Evolutionary conservation across 2,888 invertebrate genomes (phyloP).

Genomic region (Opisthograptis luteolata): DNA sequence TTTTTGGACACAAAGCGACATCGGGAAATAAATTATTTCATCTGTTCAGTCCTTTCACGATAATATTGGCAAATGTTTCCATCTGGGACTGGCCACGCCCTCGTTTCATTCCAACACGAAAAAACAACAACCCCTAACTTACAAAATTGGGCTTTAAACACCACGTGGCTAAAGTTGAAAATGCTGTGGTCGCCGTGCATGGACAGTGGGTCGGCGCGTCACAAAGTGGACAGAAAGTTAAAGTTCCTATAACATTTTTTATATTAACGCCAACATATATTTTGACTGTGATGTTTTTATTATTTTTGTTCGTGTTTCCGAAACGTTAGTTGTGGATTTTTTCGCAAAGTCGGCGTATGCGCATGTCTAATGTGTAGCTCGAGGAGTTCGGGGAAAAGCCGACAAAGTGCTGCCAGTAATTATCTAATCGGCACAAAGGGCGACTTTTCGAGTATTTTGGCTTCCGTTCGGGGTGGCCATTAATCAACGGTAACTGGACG

Average conservation of each 20-base stretch:
- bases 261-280: constrained; percentile 78
- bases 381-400: constrained; percentile 67
- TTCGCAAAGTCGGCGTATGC: constrained; percentile 64
- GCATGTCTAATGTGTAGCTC: constrained; percentile 63
- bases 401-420: constrained; percentile 72
- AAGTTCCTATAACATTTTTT: constrained; percentile 69
- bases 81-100: constrained; percentile 82
- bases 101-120: constrained; percentile 58
- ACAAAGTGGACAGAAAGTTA: constrained; percentile 78
- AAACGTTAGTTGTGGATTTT: constrained; percentile 61
- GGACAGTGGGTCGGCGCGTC: constrained; percentile 65
- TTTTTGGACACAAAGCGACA: constrained; percentile 82
- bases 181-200: constrained; percentile 11
- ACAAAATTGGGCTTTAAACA: constrained; percentile 16
- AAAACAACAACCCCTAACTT: constrained; percentile 24
- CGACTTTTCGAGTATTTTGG: constrained; percentile 71
- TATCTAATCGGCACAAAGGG: constrained; percentile 75
- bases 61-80: constrained; percentile 85
- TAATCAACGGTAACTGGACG: constrained; percentile 67
- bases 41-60: constrained; percentile 82
- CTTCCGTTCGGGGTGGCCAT: constrained; percentile 74
- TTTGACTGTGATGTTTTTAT: constrained; percentile 85
- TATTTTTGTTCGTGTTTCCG: constrained; percentile 80
- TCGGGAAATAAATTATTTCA: constrained; percentile 83
- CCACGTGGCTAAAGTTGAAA: constrained; percentile 32